Base-by-base conservation (phyloP, 1,140 invertebrate genomes). In the Drosophila bifasciata region DNA sequence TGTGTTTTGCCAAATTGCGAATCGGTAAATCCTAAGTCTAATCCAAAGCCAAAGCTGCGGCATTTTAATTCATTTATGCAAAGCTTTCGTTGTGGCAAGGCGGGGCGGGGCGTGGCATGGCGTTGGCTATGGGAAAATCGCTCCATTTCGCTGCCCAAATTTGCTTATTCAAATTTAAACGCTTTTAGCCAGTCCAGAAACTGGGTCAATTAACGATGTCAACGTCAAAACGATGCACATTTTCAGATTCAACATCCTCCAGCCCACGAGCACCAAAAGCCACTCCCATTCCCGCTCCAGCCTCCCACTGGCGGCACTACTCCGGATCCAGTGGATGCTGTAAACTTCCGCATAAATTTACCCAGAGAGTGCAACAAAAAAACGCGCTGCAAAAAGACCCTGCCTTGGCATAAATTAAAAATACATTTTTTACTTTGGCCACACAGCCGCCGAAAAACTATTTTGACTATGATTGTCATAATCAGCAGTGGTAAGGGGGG, bases 131-230 rank as follows among this genome's bases (percentile, higher is more conserved):
- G 15, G 48, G 48, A 4, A 50, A 67, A 55, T 55, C 50, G 63
- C 45, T 62, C 56, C 72, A 69, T 58, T 62, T 59, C 44, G 57
- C 56, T 53, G 67, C 21, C 44, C 41, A 67, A 71, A 72, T 71
- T 83, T 78, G 70, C 52, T 77, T 85, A 86, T 64, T 80, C 81
- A 86, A 86, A 86, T 74, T 85, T 62, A 76, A 85, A 69, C 63
- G 68, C 44, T 86, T 74, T 77, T 58, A 69, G 67, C 76, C 60
- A 85, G 77, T 69, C 60, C 53, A 36, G 61, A 77, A 86, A 74
- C 46, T 85, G 68, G 83, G 81, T 81, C 81, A 85, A 86, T 85
- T 85, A 77, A 80, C 59, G 72, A 53, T 62, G 62, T 73, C 81
- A 80, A 62, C 73, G 73, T 64, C 72, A 72, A 74, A 74, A 60